These are phyloP conservation scores for Chrosomus eos DNA, from an alignment of 2,797 vertebrate species.

Conservation along the genomic window DNA sequence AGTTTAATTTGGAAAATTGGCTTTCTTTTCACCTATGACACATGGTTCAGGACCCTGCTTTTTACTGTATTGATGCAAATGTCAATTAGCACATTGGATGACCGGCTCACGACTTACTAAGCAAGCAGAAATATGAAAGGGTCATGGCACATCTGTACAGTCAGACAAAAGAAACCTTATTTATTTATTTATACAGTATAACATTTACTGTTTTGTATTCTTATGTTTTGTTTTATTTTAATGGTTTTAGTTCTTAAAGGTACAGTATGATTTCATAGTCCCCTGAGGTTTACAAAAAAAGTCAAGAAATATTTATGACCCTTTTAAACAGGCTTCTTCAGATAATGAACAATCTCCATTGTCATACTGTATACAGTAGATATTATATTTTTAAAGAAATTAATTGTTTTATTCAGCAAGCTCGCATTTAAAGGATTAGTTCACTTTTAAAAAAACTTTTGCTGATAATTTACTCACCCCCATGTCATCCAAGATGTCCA, in stretches of 20 bases:
- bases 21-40: constrained; percentile 13
- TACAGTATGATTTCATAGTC: neutral
- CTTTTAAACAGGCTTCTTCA: neutral
- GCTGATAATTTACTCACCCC: no score
- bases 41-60: neutral
- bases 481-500: no score
- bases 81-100: constrained; percentile 22
- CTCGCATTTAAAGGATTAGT: no score
- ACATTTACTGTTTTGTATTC: neutral
- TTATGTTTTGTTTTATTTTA: neutral
- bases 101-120: neutral
- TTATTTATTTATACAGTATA: neutral
- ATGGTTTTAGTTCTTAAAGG: neutral
- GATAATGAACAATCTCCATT: no score
- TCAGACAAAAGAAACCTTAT: neutral
- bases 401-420: no score
- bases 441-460: no score
- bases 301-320: neutral
- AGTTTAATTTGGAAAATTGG: constrained; percentile 1
- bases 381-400: no score
- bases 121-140: neutral
- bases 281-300: neutral
- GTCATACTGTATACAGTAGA: no score
- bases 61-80: constrained; percentile 11
- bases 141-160: neutral